A percentile compares a stretch with the other conserved stretches of the same genome.
phyloP scores from a whole-genome alignment of 2,113 vertebrate genomes.

The Pimephales promelas region DNA sequence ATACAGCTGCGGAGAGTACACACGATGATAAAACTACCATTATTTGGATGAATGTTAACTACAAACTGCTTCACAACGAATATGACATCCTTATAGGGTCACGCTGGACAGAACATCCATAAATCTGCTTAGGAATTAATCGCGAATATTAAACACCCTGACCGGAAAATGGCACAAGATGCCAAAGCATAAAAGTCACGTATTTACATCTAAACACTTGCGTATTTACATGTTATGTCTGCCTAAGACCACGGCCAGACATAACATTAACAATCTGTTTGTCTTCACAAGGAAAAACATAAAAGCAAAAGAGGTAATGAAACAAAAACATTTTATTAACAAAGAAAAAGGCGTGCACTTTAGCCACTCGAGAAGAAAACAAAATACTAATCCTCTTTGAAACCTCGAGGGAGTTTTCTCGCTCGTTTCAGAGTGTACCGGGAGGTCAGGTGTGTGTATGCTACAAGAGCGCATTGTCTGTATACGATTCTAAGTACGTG shows the following conservation, averaged over 20 bases:
- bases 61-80: constrained; percentile 17
- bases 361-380: constrained; percentile 6
- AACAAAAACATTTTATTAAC: constrained; percentile 11
- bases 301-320: constrained; percentile 12
- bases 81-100: constrained; percentile 34
- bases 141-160: constrained; percentile 13
- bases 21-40: constrained; percentile 20
- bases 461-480: constrained; percentile 41
- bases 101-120: constrained; percentile 27
- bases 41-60: constrained; percentile 35
- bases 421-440: constrained; percentile 40
- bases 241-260: background rate
- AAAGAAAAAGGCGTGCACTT: constrained; percentile 2
- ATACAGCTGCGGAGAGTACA: constrained; percentile 46
- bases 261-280: background rate
- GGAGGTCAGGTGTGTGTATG: constrained; percentile 53
- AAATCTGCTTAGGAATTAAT: constrained; percentile 22
- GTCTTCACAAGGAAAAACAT: background rate
- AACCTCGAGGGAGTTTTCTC: constrained; percentile 35
- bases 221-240: constrained; percentile 36
- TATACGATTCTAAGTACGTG: constrained; percentile 38
- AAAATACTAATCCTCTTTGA: constrained; percentile 26
- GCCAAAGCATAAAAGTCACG: background rate
- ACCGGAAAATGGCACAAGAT: background rate
- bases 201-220: background rate